Conservation (phyloP, 2,113 vertebrate species). For the Nipponia nippon region DNA sequence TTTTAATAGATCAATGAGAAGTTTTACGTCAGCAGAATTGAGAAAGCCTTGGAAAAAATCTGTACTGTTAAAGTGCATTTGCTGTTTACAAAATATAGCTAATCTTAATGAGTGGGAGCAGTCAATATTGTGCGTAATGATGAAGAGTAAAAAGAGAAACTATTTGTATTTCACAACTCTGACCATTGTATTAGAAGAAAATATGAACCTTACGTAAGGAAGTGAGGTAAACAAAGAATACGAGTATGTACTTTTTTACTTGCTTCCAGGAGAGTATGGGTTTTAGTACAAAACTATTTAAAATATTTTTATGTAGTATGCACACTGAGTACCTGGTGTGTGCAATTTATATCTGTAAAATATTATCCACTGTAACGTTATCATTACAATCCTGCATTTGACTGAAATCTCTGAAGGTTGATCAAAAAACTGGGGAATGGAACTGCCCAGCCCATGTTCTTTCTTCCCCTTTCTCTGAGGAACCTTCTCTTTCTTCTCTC, state of each 20-base stretch:
- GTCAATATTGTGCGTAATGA: not conserved
- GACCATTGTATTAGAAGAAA: not conserved
- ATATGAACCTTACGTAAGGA: not conserved
- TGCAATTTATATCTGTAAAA: not conserved
- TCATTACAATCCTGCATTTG: not conserved
- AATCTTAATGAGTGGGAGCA: not conserved
- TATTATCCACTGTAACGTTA: not conserved
- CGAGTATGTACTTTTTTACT: not conserved
- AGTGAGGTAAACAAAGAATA: not conserved
- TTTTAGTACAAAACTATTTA: not conserved
- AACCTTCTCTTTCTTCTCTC: not conserved
- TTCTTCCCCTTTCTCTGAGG: not conserved
- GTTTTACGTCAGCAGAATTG: not conserved
- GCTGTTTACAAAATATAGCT: constrained; percentile 26
- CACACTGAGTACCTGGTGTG: not conserved
- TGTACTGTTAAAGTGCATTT: not conserved
- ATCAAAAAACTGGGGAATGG: not conserved
- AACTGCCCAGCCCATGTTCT: not conserved
- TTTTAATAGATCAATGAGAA: not conserved
- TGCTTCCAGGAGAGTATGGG: not conserved
- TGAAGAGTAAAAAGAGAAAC: not conserved
- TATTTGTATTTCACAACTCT: constrained; percentile 11
- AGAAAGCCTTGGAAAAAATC: not conserved
- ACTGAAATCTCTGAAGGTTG: not conserved
- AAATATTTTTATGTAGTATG: not conserved